phyloP scores from a whole-genome alignment of 2,888 invertebrate genomes.

The Drosophila falleni region DNA sequence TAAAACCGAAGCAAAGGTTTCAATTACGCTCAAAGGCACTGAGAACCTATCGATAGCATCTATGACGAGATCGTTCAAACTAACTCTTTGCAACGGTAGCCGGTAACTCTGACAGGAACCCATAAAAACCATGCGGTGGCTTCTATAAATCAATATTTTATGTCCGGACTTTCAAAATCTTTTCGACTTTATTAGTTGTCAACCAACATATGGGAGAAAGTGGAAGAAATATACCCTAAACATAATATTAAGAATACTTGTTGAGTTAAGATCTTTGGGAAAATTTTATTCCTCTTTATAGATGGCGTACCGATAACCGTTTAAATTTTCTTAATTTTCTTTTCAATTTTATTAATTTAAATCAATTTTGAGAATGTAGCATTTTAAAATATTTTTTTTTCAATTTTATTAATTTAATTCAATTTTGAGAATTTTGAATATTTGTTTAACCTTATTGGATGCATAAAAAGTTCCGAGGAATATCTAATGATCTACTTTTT shows the following conservation, averaged over 20 bases:
- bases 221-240: background rate
- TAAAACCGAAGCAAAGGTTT: slow-evolving; percentile 63
- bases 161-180: slow-evolving; percentile 37
- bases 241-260: background rate
- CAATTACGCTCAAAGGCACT: slow-evolving; percentile 52
- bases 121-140: slow-evolving; percentile 48
- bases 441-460: too few species aligned
- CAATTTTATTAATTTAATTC: too few species aligned
- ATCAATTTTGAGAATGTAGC: too few species aligned
- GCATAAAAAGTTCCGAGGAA: too few species aligned
- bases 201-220: slow-evolving; percentile 32
- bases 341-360: too few species aligned
- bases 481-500: too few species aligned
- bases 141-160: slow-evolving; percentile 63
- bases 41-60: slow-evolving; percentile 44
- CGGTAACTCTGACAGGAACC: slow-evolving; percentile 12
- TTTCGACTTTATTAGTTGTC: slow-evolving; percentile 67
- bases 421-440: too few species aligned
- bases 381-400: too few species aligned
- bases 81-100: slow-evolving; percentile 49
- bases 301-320: too few species aligned
- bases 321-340: too few species aligned
- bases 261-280: background rate
- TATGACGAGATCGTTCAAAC: slow-evolving; percentile 2
- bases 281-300: background rate